Base-by-base conservation (phyloP, 2,888 invertebrate genomes). In the Neuroscelio doddi region DNA sequence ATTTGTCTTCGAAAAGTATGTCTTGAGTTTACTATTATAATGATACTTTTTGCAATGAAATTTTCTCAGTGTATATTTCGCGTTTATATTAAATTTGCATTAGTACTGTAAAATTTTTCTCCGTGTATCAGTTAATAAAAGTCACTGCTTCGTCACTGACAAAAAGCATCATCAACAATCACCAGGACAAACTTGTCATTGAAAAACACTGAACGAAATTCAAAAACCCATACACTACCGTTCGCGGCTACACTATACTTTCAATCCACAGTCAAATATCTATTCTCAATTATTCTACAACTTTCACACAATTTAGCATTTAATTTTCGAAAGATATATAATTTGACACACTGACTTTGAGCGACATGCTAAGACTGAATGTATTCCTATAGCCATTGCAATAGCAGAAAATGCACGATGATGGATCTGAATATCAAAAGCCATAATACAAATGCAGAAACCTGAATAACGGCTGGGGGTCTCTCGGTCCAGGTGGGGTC, bases 401-500 rank as follows among this genome's bases (percentile, higher is more conserved):
- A 59, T 51, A 46, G 42, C 41, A 38, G 44, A 12, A 36, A 56
- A 58, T 32, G 50, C 39, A 30, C 51, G 36, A 39, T 34, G 42
- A 29, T 46, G 44, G 67, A 78, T 77, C 75, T 78, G 59, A 82
- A 80, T 80, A 80, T 80, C 74, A 81, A 80, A 76, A 61, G 68
- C 57, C 44, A 41, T 66, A 65, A 68, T 69, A 64, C 56, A 41
- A 67, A 61, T 68, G 55, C 57, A 50, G 69, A 78, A 83, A 82
- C 79, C 73, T 68, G 82, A 79, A 75, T 77, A 65, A 79, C 80
- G 75, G 76, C 78, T 82, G 83, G 83, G 82, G 83, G 83, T 82
- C 82, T 70, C 39, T 29, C 30, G 56, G 79, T 79, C 84, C 84
- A 84, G 83, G 84, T 84, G 83, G 84, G 84, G 82, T 82, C 81